Evolutionary conservation across 1,140 invertebrate genomes (phyloP).

Genomic region (Mesaphorura yosii): DNA sequence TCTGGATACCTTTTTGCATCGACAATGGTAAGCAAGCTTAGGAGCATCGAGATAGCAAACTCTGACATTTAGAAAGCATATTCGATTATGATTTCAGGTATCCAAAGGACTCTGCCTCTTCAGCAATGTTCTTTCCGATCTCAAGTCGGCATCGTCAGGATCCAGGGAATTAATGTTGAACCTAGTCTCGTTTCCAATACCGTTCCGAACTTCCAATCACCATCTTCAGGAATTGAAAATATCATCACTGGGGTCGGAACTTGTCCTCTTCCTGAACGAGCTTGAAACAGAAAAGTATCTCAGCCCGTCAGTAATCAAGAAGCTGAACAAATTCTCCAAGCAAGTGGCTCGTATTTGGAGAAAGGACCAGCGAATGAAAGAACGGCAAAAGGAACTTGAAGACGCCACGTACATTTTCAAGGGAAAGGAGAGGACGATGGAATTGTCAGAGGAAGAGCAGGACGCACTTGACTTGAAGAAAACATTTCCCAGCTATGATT

Average conservation of each 20-base stretch:
- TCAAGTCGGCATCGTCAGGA: too few species aligned
- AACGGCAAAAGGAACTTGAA: conserved; percentile 54
- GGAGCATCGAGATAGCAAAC: too few species aligned
- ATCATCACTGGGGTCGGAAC: too few species aligned
- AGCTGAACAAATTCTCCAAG: conserved; percentile 42
- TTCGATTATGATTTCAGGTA: background rate
- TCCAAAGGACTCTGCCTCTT: background rate
- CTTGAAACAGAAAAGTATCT: conserved; percentile 22
- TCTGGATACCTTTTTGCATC: conserved; percentile 48
- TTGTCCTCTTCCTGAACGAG: conserved; percentile 29
- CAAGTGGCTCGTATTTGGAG: conserved; percentile 59
- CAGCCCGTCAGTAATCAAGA: conserved; percentile 8
- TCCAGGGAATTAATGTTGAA: too few species aligned
- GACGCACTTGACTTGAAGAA: conserved; percentile 54
- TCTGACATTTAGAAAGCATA: too few species aligned
- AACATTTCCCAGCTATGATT: conserved; percentile 61
- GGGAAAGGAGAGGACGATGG: conserved; percentile 40
- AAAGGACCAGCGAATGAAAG: conserved; percentile 46
- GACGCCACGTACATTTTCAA: conserved; percentile 71
- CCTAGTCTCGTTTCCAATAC: too few species aligned
- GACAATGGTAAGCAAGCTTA: conserved; percentile 45
- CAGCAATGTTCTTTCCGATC: background rate
- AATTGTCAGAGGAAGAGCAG: conserved; percentile 58
- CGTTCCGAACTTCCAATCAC: too few species aligned
- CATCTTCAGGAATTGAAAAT: too few species aligned